Conservation (phyloP, 2,888 invertebrate genomes). For the Arctia plantaginis region DNA sequence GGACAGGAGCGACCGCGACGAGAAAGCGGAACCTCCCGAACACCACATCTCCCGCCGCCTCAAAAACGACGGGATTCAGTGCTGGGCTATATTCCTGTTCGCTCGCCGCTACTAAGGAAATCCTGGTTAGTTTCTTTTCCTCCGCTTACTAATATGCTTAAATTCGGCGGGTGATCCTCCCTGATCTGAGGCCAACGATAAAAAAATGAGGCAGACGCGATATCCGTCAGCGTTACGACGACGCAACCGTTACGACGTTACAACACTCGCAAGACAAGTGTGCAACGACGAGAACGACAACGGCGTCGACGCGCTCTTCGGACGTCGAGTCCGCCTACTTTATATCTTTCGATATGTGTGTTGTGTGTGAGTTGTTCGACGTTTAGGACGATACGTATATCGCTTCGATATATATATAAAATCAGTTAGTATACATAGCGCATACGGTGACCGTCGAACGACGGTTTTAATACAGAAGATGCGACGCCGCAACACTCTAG, state of each 20-base stretch:
- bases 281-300: too few species aligned
- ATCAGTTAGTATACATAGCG: too few species aligned
- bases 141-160: slow-evolving; percentile 90
- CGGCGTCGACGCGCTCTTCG: background rate
- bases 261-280: too few species aligned
- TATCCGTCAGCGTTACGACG: slow-evolving; percentile 49
- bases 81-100: slow-evolving; percentile 87
- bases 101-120: slow-evolving; percentile 71
- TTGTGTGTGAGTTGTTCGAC: too few species aligned
- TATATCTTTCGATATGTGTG: too few species aligned
- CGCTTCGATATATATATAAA: too few species aligned
- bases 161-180: slow-evolving; percentile 82
- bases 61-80: slow-evolving; percentile 76
- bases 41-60: slow-evolving; percentile 80
- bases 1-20: slow-evolving; percentile 64
- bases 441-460: too few species aligned
- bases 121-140: slow-evolving; percentile 88
- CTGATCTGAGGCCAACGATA: slow-evolving; percentile 75
- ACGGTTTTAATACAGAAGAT: too few species aligned
- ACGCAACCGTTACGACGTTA: slow-evolving; percentile 29
- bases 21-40: slow-evolving; percentile 75
- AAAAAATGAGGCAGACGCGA: slow-evolving; percentile 48
- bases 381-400: too few species aligned
- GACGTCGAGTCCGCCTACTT: too few species aligned
- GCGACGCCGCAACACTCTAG: too few species aligned